phyloP scores from a whole-genome alignment of 1,140 invertebrate genomes.

The Euschistus heros region DNA sequence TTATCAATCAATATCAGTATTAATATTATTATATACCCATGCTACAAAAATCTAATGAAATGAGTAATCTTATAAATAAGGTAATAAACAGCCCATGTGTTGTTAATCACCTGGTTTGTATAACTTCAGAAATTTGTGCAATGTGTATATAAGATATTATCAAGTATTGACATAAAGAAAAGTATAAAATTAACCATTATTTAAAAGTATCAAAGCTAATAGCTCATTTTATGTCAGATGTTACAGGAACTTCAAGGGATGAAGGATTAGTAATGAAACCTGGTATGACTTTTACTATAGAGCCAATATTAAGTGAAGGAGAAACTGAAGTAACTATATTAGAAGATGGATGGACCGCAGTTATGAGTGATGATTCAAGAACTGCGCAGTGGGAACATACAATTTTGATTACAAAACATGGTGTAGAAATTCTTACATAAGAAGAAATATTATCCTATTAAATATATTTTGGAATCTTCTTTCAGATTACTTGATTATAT shows the following conservation, averaged over 20 bases:
- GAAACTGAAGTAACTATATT: conserved; percentile 49
- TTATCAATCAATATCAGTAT: neutral
- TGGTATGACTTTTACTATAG: conserved; percentile 91
- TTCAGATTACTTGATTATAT: no score
- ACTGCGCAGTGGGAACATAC: conserved; percentile 89
- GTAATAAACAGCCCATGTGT: no score
- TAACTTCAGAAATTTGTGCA: conserved; percentile 3
- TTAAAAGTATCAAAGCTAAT: no score
- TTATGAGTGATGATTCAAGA: conserved; percentile 63
- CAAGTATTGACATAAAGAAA: no score
- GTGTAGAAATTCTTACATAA: conserved; percentile 57
- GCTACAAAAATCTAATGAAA: no score
- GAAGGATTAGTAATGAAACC: conserved; percentile 62
- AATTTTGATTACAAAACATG: conserved; percentile 65
- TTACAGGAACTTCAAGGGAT: conserved; percentile 46
- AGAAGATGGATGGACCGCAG: conserved; percentile 80
- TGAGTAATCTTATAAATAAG: no score
- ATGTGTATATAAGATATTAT: no score
- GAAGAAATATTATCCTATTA: no score
- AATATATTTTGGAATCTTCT: no score
- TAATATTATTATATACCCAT: conserved; percentile 15
- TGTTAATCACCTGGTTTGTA: no score
- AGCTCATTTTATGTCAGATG: conserved; percentile 26
- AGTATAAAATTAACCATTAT: no score
- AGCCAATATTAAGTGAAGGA: conserved; percentile 77